Base-by-base conservation (phyloP, 35 echinoderm and acorn worm species). In the Acanthaster planci region DNA sequence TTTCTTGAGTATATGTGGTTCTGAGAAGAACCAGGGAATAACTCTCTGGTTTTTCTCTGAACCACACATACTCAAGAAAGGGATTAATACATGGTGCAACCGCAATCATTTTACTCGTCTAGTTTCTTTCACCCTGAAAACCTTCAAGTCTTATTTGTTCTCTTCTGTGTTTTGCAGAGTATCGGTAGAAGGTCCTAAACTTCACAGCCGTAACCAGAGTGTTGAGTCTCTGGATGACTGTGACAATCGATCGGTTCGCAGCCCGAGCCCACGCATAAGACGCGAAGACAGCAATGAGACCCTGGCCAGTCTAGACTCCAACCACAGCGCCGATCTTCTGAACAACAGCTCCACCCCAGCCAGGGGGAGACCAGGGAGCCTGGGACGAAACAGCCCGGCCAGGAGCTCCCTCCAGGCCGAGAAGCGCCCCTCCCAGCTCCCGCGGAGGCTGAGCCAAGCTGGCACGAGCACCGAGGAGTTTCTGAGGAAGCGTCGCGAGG, bases 381-480 rank as follows among this genome's bases (percentile, higher is more conserved):
- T 72, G 26, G 34, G 14, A 10, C 64, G 64, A 26, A 72, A 30
- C 34, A 72, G 64, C 34, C 64, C 64, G 34, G 15, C 26, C 64
- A 34, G 40, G 39, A 30, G 39, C 50, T 34, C 51, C 15, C 40
- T 52, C 2, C 51, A 81, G 30, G 14, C 51, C 17, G 52, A 53
- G 7, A 83, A 83, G 54, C 53, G 81, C 19, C 81, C 81, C 8
- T 59, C 81, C 16, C 81, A 40, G 53, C 51, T 83, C 0, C 40
- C 40, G 37, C 76, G 50, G 59, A 82, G 35, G 52, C 64, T 80
- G 21, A 72, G 60, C 21, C 78, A 89, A 60, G 80, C 78, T 23
- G 89, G 88, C 16, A 89, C 87, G 36, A 84, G 88, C 21, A 91
- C 93, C 42, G 88, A 95, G 85, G 84, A 91, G 79, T 91, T 91